phyloP scores from a whole-genome alignment of 2,113 vertebrate genomes.

The Corythornis madagascariensis region DNA sequence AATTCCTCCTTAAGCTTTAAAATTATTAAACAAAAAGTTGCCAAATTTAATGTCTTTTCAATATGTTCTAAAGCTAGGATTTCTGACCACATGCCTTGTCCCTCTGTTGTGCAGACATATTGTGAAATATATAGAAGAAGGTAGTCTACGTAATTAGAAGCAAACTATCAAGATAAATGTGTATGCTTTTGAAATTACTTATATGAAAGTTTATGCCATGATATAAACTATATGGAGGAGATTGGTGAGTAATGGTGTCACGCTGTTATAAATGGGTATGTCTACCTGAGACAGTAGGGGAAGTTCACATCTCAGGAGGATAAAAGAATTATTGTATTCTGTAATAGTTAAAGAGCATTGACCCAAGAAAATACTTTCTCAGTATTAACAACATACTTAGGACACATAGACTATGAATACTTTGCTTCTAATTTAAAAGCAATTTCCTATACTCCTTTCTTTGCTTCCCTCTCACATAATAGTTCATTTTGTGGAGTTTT shows the following conservation, averaged over 20 bases:
- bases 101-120: not conserved
- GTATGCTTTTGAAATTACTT: not conserved
- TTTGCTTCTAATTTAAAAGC: not conserved
- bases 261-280: not conserved
- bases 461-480: not conserved
- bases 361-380: not conserved
- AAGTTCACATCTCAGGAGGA: not conserved
- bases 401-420: not conserved
- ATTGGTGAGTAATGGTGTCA: not conserved
- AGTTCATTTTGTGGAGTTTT: not conserved
- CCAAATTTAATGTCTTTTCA: not conserved
- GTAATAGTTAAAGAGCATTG: not conserved
- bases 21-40: not conserved
- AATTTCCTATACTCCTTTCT: not conserved
- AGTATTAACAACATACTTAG: not conserved
- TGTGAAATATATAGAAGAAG: not conserved
- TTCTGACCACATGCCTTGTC: not conserved
- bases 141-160: not conserved
- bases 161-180: not conserved
- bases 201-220: not conserved
- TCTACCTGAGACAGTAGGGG: not conserved
- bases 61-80: not conserved
- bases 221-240: not conserved
- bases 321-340: not conserved
- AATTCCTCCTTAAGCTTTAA: not conserved